Evolutionary conservation across 2,113 vertebrate species (phyloP).

Genomic region (Castor canadensis): DNA sequence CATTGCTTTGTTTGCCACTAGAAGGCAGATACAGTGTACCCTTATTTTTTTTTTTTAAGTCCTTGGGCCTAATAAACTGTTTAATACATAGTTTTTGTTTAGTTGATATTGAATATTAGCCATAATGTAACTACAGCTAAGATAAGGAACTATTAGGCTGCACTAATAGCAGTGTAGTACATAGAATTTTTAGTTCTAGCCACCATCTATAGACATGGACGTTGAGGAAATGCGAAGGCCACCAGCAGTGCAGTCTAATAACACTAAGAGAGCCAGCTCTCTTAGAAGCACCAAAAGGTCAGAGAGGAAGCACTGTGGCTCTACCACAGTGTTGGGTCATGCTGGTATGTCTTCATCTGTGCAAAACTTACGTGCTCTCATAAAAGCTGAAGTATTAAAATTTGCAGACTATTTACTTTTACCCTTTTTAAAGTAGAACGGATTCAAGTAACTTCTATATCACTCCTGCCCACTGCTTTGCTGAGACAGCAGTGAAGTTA

Average conservation of each 20-base stretch:
- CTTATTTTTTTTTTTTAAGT: neutral
- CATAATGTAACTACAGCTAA: neutral
- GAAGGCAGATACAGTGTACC: neutral
- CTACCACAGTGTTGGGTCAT: neutral
- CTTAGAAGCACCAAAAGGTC: neutral
- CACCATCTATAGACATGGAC: neutral
- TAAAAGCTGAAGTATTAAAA: neutral
- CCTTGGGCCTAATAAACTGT: neutral
- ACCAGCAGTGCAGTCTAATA: neutral
- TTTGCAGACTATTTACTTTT: neutral
- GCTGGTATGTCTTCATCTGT: neutral
- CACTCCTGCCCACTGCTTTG: neutral
- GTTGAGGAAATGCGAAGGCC: neutral
- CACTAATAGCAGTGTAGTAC: neutral
- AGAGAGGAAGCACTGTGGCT: neutral
- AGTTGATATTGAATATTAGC: conserved; percentile 10
- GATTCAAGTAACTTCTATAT: neutral
- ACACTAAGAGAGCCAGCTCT: neutral
- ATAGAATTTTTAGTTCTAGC: neutral
- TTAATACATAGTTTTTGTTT: neutral
- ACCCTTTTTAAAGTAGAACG: neutral
- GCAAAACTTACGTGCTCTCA: neutral
- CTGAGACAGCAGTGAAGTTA: neutral
- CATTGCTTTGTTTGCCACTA: neutral
- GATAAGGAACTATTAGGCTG: neutral